Evolutionary conservation across 2,797 vertebrate species (phyloP).

Genomic region (Hypotaenidia philippensis): DNA sequence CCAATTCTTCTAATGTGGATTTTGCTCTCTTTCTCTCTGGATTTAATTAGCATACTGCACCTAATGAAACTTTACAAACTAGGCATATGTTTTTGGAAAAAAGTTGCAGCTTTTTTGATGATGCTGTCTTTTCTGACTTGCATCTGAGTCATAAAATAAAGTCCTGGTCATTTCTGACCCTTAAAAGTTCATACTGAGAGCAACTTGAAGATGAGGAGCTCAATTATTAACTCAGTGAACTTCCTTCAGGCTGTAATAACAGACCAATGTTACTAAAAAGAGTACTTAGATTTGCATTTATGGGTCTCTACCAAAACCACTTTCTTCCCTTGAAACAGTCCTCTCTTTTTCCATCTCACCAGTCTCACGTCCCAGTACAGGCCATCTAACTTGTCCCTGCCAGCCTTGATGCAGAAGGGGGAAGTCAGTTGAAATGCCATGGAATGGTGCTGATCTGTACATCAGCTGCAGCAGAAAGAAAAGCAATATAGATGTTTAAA

Average conservation of each 20-base stretch:
- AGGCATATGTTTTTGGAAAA: neutral
- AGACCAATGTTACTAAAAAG: neutral
- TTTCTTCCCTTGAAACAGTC: neutral
- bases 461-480: neutral
- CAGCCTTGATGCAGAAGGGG: slow-evolving; percentile 2
- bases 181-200: neutral
- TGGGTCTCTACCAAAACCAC: neutral
- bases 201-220: neutral
- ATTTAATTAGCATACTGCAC: neutral
- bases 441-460: neutral
- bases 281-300: neutral
- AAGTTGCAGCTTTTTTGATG: neutral
- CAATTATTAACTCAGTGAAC: slow-evolving; percentile 24
- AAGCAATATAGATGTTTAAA: neutral
- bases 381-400: neutral
- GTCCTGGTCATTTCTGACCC: neutral
- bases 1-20: fast-evolving
- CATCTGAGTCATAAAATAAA: neutral
- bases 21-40: neutral
- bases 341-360: neutral
- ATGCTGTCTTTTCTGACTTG: neutral
- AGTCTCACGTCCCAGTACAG: neutral
- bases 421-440: neutral
- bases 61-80: neutral
- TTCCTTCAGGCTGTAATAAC: slow-evolving; percentile 23